Evolutionary conservation across 2,888 invertebrate species (phyloP), one percentile per base, ranked within the genome.

Genomic region (Pocota personata): DNA sequence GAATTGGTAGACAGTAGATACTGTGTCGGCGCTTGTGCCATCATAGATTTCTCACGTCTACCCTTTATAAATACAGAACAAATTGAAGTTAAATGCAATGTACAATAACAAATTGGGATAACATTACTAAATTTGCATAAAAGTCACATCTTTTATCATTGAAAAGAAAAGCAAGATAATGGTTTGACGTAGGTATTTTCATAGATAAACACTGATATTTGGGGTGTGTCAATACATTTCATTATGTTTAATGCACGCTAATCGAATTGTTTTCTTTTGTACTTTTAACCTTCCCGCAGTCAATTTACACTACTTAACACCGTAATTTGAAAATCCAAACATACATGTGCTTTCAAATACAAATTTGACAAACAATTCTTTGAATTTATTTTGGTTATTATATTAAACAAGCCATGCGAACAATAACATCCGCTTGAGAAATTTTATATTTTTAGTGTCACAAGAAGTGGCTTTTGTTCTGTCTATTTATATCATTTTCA

Each of bases 221-320:
- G 1, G 52, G 57, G 57, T 21, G 46, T 76, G 57, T 21, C 55
- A 66, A 57, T 14, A 37, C 24, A 57, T n/a, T 62, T 4, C 35
- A 76, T 66, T 66, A 35, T 43, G 21, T 10, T 57, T 10, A 24
- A 37, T 37, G 7, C 0, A 10, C 27, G 66, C 57, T 58, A 66
- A 69, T 55, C 27, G 27, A 55, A 57, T 48, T 55, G 55, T 69
- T 55, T 69, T 55, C 37, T n/a, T 67, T 40, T 24, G 24, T 10
- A 37, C 40, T 35, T 40, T 55, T 30, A 43, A 58, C 19, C 46
- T 32, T 46, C 10, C 21, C 12, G 27, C 27, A 10, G 35, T 37
- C 48, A 57, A 24, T 76, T 57, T 27, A 64, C 46, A 66, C 19
- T 1, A n/a, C 24, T 72, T 58, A 48, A 46, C 58, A 35, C 21